phyloP scores from a whole-genome alignment of 2,113 vertebrate genomes.

The Leptobrachium leishanense region DNA sequence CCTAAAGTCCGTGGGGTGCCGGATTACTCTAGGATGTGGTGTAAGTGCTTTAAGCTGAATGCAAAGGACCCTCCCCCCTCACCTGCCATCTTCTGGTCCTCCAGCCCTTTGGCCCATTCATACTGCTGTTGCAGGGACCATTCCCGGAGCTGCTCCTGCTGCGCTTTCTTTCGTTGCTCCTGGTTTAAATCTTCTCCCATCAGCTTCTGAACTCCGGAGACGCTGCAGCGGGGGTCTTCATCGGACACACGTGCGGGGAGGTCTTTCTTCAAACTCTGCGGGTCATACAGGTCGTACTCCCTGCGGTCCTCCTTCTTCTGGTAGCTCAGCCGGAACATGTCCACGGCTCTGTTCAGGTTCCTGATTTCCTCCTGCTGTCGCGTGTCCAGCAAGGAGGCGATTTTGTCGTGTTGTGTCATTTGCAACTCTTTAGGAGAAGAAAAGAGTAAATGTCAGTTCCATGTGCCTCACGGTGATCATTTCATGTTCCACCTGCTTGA shows the following conservation, averaged over 20 bases:
- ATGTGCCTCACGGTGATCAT: neutral
- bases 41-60: too few relatives aligned
- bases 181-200: conserved; percentile 78
- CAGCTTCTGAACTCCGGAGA: conserved; percentile 77
- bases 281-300: conserved; percentile 79
- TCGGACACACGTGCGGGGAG: conserved; percentile 61
- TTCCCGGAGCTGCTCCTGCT: conserved; percentile 78
- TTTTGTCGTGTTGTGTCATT: conserved; percentile 68
- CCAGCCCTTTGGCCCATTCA: conserved; percentile 61
- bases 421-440: conserved; percentile 63
- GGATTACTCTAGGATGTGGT: too few relatives aligned
- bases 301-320: conserved; percentile 71
- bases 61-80: neutral
- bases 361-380: conserved; percentile 62
- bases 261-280: conserved; percentile 65
- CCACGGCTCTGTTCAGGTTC: conserved; percentile 60
- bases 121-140: conserved; percentile 83
- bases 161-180: conserved; percentile 66
- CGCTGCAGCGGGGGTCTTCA: conserved; percentile 57
- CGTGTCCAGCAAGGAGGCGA: conserved; percentile 63
- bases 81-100: conserved; percentile 69
- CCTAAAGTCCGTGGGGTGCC: too few relatives aligned
- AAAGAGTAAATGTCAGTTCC: neutral
- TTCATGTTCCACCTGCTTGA: neutral
- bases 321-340: conserved; percentile 64